Evolutionary conservation across 2,888 invertebrate species (phyloP).

Genomic region (Aspidapion aeneum): DNA sequence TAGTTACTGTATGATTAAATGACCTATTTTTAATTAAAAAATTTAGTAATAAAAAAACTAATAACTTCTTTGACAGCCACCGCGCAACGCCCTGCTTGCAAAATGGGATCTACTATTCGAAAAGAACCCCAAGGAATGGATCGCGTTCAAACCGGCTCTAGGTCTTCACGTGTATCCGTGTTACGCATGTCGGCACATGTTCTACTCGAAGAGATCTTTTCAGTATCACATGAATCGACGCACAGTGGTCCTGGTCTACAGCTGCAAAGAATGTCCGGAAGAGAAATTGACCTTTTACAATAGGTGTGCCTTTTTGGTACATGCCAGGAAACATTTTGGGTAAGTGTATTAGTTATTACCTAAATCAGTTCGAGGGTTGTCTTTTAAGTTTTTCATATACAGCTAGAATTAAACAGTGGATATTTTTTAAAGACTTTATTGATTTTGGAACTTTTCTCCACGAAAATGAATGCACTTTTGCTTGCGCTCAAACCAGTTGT

Average conservation of each 20-base stretch:
- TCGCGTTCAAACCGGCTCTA: conserved; percentile 31
- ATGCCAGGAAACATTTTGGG: conserved; percentile 42
- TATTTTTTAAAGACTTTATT: too few relatives aligned
- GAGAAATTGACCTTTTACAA: conserved; percentile 40
- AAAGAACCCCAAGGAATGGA: conserved; percentile 28
- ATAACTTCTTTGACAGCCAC: conserved; percentile 13
- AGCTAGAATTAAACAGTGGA: too few relatives aligned
- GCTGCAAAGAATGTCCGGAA: conserved; percentile 36
- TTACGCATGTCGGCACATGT: conserved; percentile 33
- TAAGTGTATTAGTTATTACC: too few relatives aligned
- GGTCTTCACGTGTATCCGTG: conserved; percentile 29
- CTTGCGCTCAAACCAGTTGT: too few relatives aligned
- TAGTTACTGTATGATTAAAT: too few relatives aligned
- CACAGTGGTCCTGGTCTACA: conserved; percentile 39
- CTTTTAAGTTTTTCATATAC: too few relatives aligned
- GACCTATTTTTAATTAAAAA: too few relatives aligned
- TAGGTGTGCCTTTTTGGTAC: conserved; percentile 43
- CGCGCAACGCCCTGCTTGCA: conserved; percentile 20
- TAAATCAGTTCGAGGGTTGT: too few relatives aligned
- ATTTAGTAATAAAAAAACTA: too few relatives aligned
- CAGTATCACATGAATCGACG: conserved; percentile 44
- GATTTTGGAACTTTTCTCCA: too few relatives aligned
- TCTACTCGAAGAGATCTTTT: conserved; percentile 41
- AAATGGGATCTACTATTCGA: conserved; percentile 30
- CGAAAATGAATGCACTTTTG: too few relatives aligned